Percentiles rank a stretch among this genome's conserved stretches.
These are phyloP conservation scores for Sphyrna mokarran DNA, from an alignment of 2,113 vertebrate species.

Conservation along the genomic window DNA sequence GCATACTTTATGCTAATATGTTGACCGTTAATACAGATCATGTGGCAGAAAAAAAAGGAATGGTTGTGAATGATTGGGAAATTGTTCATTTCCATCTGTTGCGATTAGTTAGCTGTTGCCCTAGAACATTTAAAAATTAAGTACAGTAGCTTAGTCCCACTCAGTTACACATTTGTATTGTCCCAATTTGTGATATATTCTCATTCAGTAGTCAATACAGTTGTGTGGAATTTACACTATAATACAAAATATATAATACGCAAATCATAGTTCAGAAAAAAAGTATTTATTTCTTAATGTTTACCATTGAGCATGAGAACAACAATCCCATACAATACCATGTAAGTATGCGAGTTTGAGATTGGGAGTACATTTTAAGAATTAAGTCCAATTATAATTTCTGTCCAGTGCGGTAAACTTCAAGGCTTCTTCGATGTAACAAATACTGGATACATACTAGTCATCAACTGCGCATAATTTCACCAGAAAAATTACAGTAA, in stretches of 20 bases:
- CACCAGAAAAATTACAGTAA: background rate
- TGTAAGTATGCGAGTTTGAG: slow-evolving; percentile 2
- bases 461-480: background rate
- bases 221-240: background rate
- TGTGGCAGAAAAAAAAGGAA: slow-evolving; percentile 7
- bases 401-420: background rate
- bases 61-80: slow-evolving; percentile 27
- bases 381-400: background rate
- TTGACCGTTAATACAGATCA: slow-evolving; percentile 16
- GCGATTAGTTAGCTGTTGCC: background rate
- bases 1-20: slow-evolving; percentile 33
- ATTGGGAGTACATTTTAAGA: background rate
- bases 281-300: background rate
- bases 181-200: background rate
- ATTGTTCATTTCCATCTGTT: slow-evolving; percentile 9
- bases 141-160: background rate
- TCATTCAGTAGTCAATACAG: background rate
- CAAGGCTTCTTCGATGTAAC: background rate
- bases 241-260: background rate
- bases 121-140: slow-evolving; percentile 19
- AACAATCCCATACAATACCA: background rate
- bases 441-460: background rate
- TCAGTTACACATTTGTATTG: background rate
- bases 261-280: background rate
- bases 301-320: background rate